Evolutionary conservation across 2,888 invertebrate genomes (phyloP), one percentile per base, ranked within the genome.

Genomic region (Carcina quercana): DNA sequence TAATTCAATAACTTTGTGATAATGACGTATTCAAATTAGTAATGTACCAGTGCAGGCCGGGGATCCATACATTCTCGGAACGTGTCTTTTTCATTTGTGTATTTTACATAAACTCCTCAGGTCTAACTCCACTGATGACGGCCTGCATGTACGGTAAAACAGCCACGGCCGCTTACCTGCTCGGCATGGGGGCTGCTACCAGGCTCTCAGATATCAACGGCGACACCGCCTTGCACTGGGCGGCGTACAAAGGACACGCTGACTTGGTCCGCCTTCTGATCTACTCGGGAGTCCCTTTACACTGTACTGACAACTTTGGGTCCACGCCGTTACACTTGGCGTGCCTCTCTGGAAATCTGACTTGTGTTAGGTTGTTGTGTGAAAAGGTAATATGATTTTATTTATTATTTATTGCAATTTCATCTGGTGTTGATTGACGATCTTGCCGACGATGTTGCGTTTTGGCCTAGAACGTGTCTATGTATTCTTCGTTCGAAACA

Each of bases 81-180:
- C n/a, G n/a, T n/a, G n/a, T n/a, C n/a, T n/a, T n/a, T n/a, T n/a
- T n/a, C n/a, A n/a, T n/a, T n/a, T n/a, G n/a, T n/a, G n/a, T n/a
- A 17, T 17, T 17, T 17, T 17, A 17, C 7, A 5, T 17, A 5
- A 5, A 17, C 17, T 10, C 38, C 47, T n/a, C 46, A 85, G 88
- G 88, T 8, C 69, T 96, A 32, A 96, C 96, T 0, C 96, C 96
- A 0, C 71, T 97, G 28, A 96, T 96, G 90, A 93, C 94, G 0
- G 95, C 95, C 0, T 94, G 95, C 49, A 96, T 96, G 93, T 96
- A 96, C 60, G 96, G 96, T 5, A 89, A 94, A 56, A 93, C 94
- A 2, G 94, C 95, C 6, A 92, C 96, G 0, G 95, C 95, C 0
- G 95, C 95, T 0, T 96, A 94, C 67, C 82, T 97, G 1, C 86